Percentiles rank a stretch among this genome's conserved stretches.
Conservation (phyloP, 2,888 invertebrate species). For the Scaptomyza cyrtandrae region DNA sequence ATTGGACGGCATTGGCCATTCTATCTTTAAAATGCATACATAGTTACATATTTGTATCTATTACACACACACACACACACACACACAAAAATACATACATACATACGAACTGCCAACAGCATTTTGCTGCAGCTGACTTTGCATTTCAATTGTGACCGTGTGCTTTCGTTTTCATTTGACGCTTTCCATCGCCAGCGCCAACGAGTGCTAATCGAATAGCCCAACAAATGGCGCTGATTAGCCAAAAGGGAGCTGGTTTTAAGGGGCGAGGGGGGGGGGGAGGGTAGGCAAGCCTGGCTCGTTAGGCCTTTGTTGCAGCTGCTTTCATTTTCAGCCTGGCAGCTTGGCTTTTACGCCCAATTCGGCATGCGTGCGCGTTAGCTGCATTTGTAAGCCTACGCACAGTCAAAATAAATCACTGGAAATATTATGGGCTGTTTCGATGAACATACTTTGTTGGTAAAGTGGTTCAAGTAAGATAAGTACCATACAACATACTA, state of each 20-base stretch:
- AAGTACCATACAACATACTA: too few relatives aligned
- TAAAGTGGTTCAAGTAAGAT: not conserved
- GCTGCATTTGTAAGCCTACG: conserved; percentile 15
- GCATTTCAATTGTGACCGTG: conserved; percentile 72
- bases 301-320: conserved; percentile 46
- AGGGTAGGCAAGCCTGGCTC: conserved; percentile 21
- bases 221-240: conserved; percentile 63
- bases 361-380: conserved; percentile 42
- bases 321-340: conserved; percentile 47
- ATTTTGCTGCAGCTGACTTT: conserved; percentile 54
- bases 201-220: conserved; percentile 51
- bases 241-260: conserved; percentile 11
- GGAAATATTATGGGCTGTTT: not conserved
- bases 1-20: conserved; percentile 44
- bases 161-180: conserved; percentile 58
- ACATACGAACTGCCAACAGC: not conserved
- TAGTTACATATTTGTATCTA: conserved; percentile 1
- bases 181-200: conserved; percentile 14
- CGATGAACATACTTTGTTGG: too few relatives aligned
- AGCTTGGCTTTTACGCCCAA: conserved; percentile 52
- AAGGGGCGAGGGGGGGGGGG: not conserved
- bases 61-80: not conserved
- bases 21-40: conserved; percentile 15
- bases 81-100: not conserved
- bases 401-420: conserved; percentile 1